A percentile compares a stretch with the other conserved stretches of the same genome.
phyloP scores from a whole-genome alignment of 64 coral and sea anemone species.

The Montipora sp. region DNA sequence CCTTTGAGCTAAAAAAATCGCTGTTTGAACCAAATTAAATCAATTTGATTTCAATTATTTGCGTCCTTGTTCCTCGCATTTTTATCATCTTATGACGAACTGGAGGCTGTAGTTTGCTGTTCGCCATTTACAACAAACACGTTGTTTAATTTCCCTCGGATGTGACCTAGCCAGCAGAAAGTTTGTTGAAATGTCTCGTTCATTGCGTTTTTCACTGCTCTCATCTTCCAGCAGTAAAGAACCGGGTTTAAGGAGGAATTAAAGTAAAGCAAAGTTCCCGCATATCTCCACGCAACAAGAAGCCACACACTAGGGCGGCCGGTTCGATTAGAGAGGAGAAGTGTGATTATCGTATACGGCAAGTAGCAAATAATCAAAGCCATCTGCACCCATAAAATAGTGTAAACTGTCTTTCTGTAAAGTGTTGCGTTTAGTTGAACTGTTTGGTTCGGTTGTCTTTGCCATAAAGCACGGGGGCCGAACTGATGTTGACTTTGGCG shows the following conservation, averaged over 20 bases:
- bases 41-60: no score
- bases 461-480: background rate
- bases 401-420: constrained; percentile 18
- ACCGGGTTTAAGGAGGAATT: background rate
- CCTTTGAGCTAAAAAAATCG: no score
- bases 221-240: background rate
- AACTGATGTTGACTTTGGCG: background rate
- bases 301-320: background rate
- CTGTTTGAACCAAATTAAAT: no score
- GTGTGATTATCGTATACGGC: background rate
- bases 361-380: constrained; percentile 4
- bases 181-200: background rate
- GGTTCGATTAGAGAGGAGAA: no score
- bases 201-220: background rate
- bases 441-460: background rate
- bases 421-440: background rate
- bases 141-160: no score
- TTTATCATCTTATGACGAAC: no score
- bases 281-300: background rate
- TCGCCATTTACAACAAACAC: no score
- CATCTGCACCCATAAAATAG: background rate
- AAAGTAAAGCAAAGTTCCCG: background rate
- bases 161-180: background rate
- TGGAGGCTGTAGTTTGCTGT: no score
- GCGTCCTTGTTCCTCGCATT: no score